Evolutionary conservation across 1,140 invertebrate species (phyloP).

Genomic region (Pogonomyrmex barbatus): DNA sequence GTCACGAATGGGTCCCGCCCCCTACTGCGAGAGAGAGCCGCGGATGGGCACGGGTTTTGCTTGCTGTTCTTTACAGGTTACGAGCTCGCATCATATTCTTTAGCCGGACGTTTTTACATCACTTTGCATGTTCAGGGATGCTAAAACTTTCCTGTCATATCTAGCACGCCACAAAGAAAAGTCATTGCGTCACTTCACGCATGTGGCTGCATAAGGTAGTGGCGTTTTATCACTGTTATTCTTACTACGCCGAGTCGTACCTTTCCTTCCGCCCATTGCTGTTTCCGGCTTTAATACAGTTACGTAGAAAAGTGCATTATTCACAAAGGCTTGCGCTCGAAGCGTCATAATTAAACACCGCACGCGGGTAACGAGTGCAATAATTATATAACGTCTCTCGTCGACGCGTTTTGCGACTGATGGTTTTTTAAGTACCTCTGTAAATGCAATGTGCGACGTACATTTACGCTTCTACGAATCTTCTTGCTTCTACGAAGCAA

Average conservation of each 20-base stretch:
- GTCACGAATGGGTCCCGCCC: conserved; percentile 72
- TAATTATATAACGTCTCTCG: conserved; percentile 13
- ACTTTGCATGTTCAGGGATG: conserved; percentile 70
- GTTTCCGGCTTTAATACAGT: conserved; percentile 9
- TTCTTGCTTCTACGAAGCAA: neutral
- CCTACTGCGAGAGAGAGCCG: conserved; percentile 22
- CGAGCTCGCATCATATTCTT: conserved; percentile 61
- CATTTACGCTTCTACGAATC: conserved; percentile 14
- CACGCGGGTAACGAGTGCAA: neutral
- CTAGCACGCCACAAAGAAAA: conserved; percentile 47
- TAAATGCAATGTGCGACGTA: neutral
- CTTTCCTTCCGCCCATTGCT: conserved; percentile 2
- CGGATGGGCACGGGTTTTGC: conserved; percentile 49
- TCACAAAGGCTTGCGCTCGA: neutral
- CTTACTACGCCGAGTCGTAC: conserved; percentile 26
- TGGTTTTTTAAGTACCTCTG: neutral
- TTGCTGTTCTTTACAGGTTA: conserved; percentile 63
- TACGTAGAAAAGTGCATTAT: neutral
- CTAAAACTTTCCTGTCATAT: conserved; percentile 66
- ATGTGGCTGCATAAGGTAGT: conserved; percentile 53
- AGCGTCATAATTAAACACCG: neutral
- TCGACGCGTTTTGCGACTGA: neutral
- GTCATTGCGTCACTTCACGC: conserved; percentile 67
- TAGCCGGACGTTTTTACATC: conserved; percentile 63
- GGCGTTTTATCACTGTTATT: conserved; percentile 63